A percentile compares a stretch with the other conserved stretches of the same genome.
Conservation (phyloP, 2,113 vertebrate species). For the Potamarius usumacintae region DNA sequence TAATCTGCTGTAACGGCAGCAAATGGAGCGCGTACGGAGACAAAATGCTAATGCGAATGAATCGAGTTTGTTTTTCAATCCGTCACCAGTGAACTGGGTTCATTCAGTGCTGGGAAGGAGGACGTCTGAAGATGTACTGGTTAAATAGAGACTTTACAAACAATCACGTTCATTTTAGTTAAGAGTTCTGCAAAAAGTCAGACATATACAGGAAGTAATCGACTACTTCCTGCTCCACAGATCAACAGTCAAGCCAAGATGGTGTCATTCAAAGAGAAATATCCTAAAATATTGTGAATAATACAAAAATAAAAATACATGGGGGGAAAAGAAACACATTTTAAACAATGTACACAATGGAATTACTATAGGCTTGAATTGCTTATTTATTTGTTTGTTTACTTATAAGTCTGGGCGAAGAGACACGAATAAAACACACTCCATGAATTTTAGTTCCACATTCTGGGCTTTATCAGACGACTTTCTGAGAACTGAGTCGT, state of each 20-base stretch:
- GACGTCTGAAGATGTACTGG: not conserved
- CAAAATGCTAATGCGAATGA: not conserved
- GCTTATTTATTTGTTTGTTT: no score
- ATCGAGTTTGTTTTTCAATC: not conserved
- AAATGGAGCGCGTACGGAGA: not conserved
- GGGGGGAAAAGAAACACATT: no score
- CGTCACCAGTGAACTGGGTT: not conserved
- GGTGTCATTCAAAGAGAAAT: no score
- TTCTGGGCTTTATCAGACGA: not conserved
- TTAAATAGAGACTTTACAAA: not conserved
- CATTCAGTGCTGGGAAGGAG: not conserved
- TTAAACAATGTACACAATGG: no score
- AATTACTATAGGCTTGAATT: no score
- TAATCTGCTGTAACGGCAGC: not conserved
- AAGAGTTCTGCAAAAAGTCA: not conserved
- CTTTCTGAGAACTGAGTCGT: not conserved
- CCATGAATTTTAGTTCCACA: not conserved
- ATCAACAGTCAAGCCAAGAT: no score
- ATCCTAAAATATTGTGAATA: no score
- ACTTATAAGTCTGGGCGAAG: no score
- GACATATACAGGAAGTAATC: not conserved
- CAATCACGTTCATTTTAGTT: not conserved
- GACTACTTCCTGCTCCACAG: no score
- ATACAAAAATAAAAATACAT: no score
- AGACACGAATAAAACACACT: not conserved